Evolutionary conservation across 2,113 vertebrate species (phyloP).

Genomic region (Semicossyphus pulcher): DNA sequence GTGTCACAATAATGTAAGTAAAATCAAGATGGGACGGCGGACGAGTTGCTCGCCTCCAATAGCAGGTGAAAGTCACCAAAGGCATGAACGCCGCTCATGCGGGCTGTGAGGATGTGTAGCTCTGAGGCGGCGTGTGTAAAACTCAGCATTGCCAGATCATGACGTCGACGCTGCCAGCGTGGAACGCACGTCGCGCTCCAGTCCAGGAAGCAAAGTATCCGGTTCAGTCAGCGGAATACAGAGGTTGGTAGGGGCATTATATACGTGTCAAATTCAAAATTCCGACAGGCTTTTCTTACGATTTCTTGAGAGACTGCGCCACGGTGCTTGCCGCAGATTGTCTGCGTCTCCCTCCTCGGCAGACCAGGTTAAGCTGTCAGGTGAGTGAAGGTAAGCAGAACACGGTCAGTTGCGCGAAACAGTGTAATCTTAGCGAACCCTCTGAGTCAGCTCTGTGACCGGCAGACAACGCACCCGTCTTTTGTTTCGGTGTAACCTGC

Average conservation of each 20-base stretch:
- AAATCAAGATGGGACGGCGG: too few species aligned
- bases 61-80: too few species aligned
- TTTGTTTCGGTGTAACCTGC: not conserved
- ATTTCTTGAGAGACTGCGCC: not conserved
- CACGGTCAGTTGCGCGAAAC: not conserved
- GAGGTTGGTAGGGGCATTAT: not conserved
- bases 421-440: not conserved
- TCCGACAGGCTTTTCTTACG: not conserved
- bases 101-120: too few species aligned
- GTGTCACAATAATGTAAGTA: too few species aligned
- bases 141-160: not conserved
- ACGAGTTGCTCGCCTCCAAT: too few species aligned
- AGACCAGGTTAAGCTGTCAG: not conserved
- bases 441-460: not conserved
- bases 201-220: conserved; percentile 68
- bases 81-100: too few species aligned
- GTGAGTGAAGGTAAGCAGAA: conserved; percentile 25
- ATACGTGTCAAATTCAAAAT: not conserved
- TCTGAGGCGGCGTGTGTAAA: too few species aligned
- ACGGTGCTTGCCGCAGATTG: too few species aligned
- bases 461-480: not conserved
- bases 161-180: conserved; percentile 74
- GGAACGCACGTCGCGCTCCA: conserved; percentile 62
- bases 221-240: not conserved
- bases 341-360: not conserved